Conservation (phyloP, 1,140 invertebrate genomes). For the Tetranychus cinnabarinus region DNA sequence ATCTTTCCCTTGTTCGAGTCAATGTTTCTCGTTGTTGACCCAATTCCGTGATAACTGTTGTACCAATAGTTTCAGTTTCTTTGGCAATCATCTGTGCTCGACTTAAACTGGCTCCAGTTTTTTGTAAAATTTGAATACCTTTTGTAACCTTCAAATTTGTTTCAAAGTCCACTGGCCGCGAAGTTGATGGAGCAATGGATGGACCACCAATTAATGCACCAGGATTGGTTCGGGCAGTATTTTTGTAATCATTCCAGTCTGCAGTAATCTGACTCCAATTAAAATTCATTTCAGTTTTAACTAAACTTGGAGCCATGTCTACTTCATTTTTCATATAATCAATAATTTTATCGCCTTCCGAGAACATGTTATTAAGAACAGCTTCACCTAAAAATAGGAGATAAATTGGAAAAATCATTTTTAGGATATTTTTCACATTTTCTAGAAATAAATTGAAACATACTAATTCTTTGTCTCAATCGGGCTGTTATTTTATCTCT, state of each 20-base stretch:
- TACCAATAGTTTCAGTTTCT: slow-evolving; percentile 51
- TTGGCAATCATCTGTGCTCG: slow-evolving; percentile 42
- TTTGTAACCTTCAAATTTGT: slow-evolving; percentile 18
- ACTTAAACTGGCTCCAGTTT: slow-evolving; percentile 36
- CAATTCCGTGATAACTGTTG: slow-evolving; percentile 40
- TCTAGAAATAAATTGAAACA: not conserved
- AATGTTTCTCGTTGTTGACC: slow-evolving; percentile 36
- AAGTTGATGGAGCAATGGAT: not conserved
- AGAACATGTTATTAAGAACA: slow-evolving; percentile 2
- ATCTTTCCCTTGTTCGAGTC: slow-evolving; percentile 29
- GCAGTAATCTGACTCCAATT: not conserved
- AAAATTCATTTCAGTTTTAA: not conserved
- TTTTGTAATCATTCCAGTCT: slow-evolving; percentile 7
- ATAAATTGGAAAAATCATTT: not conserved
- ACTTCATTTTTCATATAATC: slow-evolving; percentile 2
- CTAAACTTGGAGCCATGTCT: not conserved
- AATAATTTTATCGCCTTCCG: slow-evolving; percentile 5
- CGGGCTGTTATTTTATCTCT: slow-evolving; percentile 5
- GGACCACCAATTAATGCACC: not conserved
- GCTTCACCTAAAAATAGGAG: slow-evolving; percentile 3
- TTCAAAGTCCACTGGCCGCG: not conserved
- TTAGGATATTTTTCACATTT: not conserved
- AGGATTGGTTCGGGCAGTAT: not conserved
- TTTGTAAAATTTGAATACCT: slow-evolving; percentile 31
- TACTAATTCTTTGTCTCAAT: slow-evolving; percentile 4